A percentile compares a stretch with the other conserved stretches of the same genome.
Evolutionary conservation across 2,113 vertebrate genomes (phyloP).

Genomic region (Vulpes vulpes): DNA sequence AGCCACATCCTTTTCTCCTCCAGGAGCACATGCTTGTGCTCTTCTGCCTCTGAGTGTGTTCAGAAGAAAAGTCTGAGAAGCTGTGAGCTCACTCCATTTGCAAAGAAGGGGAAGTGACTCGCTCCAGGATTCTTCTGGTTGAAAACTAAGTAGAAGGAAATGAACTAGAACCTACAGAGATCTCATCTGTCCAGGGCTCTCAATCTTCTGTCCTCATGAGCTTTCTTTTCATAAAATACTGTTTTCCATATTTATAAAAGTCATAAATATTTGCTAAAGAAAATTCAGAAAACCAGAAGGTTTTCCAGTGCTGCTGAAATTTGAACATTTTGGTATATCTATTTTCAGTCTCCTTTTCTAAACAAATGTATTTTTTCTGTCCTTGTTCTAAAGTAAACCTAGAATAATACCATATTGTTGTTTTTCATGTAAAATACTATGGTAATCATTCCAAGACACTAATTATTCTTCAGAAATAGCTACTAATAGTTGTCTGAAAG

Average conservation of each 20-base stretch:
- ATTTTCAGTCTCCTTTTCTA: constrained; percentile 7
- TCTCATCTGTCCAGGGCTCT: background rate
- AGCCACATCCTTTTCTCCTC: background rate
- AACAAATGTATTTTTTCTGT: background rate
- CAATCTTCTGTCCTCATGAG: background rate
- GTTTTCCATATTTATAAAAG: constrained; percentile 10
- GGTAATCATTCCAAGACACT: background rate
- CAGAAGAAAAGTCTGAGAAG: background rate
- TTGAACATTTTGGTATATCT: constrained; percentile 8
- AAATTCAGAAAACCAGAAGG: background rate
- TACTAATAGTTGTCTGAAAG: background rate
- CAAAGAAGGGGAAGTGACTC: background rate
- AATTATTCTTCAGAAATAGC: constrained; percentile 44
- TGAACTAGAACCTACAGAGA: background rate
- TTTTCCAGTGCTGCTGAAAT: constrained; percentile 24
- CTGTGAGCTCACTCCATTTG: background rate
- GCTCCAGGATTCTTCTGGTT: background rate
- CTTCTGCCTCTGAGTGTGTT: background rate
- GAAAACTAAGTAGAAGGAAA: background rate
- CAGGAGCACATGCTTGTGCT: background rate
- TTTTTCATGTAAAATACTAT: constrained; percentile 45
- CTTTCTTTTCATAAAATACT: background rate
- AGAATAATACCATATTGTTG: background rate
- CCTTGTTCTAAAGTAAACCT: constrained; percentile 38
- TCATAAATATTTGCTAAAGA: background rate